Base-by-base conservation (phyloP, 1,140 invertebrate genomes). In the Leguminivora glycinivorella region DNA sequence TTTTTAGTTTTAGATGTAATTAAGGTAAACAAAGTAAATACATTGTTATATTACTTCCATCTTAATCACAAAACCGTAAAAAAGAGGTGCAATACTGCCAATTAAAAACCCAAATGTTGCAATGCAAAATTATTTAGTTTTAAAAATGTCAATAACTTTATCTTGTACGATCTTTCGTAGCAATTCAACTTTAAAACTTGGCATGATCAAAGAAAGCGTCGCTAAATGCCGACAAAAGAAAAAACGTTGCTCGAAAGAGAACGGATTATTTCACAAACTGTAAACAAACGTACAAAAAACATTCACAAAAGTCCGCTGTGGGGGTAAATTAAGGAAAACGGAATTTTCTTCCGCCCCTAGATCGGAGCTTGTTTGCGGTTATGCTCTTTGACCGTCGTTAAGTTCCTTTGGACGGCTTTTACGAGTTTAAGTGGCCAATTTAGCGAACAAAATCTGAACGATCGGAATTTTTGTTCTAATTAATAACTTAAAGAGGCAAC, bases 321-420 rank as follows among this genome's bases (percentile, higher is more conserved):
- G 83, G 83, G 84, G 84, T 86, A 81, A 90, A 91, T 90, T 89
- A 90, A 87, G 84, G 83, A 87, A 86, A 88, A 83, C 79, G 79
- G 88, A 88, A 87, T 88, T 90, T 86, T 83, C 87, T 83, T 81
- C 78, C 81, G 84, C 75, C 78, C 79, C 79, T 78, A 88, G 82
- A 89, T 90, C 83, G 85, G 81, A 82, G 89, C 86, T 91, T 91
- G 88, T 91, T 91, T 91, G 88, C 85, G 89, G 89, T 91, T 90
- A 91, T 90, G 88, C 89, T 90, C 89, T 90, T 90, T 91, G 89
- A 91, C 89, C 89, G 89, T 89, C 88, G 87, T 91, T 91, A 91
- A 88, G 85, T 87, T 90, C 85, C 85, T 89, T 87, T 83, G 81
- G 85, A 87, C 80, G 86, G 86, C 86, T 89, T 90, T 89, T 88